Base-by-base conservation (phyloP, 2,888 invertebrate species). In the Conus canariensis region DNA sequence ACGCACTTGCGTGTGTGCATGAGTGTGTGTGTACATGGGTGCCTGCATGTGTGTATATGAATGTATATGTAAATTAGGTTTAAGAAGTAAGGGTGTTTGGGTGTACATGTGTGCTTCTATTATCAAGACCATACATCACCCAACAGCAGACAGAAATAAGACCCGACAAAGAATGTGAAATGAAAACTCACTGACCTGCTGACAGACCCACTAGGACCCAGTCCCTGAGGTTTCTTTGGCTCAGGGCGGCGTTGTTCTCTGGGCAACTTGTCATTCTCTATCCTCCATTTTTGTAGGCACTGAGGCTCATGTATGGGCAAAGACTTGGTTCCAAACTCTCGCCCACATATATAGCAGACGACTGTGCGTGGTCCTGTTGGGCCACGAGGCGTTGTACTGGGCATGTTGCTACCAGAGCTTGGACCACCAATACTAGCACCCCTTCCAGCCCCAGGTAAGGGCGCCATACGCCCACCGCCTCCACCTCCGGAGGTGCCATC, bases 291-390 rank as follows among this genome's bases (percentile, higher is more conserved):
- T 92, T 97, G 97, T 90, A 97, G 94, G 93, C 98, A 98, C 94
- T 97, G 97, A 8, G 97, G 97, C 94, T 97, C 97, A 95, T 97
- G 97, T 90, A 97, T 97, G 87, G 96, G 96, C 45, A 97, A 97
- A 85, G 97, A 97, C 92, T 97, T 97, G 0, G 97, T 96, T 64
- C 97, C 97, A 94, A 97, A 97, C 94, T 97, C 97, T 88, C 97
- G 96, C 0, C 97, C 97, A 93, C 97, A 98, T 93, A 97, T 97
- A 95, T 97, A 97, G 94, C 97, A 98, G 90, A 96, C 95, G 10
- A 96, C 96, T 22, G 95, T 95, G 80, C 94, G 95, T 1, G 96
- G 94, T 1, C 95, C 93, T 82, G 74, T 58, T n/a, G 80, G 90
- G n/a, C 89, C 25, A 2, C 90, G 88, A 7, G 80, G 59, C 25